A percentile compares a stretch with the other conserved stretches of the same genome.
Evolutionary conservation across 2,888 invertebrate species (phyloP).

Genomic region (Metopia argyrocephala): DNA sequence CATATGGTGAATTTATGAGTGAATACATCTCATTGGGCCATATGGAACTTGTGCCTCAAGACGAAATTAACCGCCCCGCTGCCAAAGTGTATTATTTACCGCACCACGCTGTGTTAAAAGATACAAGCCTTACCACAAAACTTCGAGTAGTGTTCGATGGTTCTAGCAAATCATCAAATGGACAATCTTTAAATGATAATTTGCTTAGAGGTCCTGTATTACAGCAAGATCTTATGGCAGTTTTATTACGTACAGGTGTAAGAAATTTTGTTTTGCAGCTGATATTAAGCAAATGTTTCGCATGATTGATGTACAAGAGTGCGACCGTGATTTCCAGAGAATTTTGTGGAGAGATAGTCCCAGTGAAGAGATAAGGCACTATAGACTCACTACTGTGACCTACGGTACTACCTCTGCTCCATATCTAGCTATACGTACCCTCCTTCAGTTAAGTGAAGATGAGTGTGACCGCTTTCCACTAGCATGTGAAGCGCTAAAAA

Average conservation of each 20-base stretch:
- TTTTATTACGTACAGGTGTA: neutral
- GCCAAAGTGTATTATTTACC: constrained; percentile 27
- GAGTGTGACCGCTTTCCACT: neutral
- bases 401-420: constrained; percentile 2
- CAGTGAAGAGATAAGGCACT: neutral
- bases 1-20: constrained; percentile 23
- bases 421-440: neutral
- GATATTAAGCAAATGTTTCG: constrained; percentile 13
- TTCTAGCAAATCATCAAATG: constrained; percentile 3
- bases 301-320: neutral
- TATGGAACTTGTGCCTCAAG: constrained; percentile 25
- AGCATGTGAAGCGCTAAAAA: neutral
- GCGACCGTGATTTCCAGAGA: constrained; percentile 13
- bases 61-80: neutral
- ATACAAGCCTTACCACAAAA: constrained; percentile 34
- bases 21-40: constrained; percentile 37
- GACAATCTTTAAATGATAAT: constrained; percentile 25
- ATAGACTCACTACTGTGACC: neutral
- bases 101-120: constrained; percentile 42
- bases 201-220: constrained; percentile 27
- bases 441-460: neutral
- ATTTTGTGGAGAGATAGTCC: neutral
- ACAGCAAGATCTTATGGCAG: constrained; percentile 23
- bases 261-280: constrained; percentile 9
- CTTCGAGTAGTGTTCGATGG: constrained; percentile 6